A percentile compares a stretch with the other conserved stretches of the same genome.
Evolutionary conservation across 2,113 vertebrate species (phyloP).

Genomic region (Gracilinanus agilis): DNA sequence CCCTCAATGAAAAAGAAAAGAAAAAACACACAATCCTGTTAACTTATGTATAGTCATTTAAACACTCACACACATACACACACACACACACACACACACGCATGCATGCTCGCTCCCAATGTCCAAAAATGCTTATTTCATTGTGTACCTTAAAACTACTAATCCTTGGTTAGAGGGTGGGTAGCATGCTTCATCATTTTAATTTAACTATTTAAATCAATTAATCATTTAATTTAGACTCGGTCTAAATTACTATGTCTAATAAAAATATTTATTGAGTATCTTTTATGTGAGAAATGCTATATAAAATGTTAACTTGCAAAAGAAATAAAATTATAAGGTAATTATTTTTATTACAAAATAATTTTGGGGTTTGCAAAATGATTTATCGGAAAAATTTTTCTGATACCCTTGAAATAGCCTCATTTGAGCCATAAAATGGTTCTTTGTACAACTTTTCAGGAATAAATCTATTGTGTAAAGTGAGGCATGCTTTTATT

Average conservation of each 20-base stretch:
- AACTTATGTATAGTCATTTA: not conserved
- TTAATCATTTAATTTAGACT: not conserved
- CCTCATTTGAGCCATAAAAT: not conserved
- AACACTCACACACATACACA: not conserved
- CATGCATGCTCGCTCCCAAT: not conserved
- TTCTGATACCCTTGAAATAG: not conserved
- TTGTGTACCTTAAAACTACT: not conserved
- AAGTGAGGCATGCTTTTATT: slow-evolving; percentile 8
- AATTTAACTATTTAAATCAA: too few relatives aligned
- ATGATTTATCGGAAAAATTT: not conserved
- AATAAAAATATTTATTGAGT: not conserved
- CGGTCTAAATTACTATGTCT: not conserved
- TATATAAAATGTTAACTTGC: not conserved
- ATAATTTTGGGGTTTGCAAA: not conserved
- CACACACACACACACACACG: not conserved
- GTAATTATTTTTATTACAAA: not conserved
- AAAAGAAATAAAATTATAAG: not conserved
- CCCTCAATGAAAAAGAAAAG: not conserved
- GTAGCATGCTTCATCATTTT: not conserved
- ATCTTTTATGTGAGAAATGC: not conserved
- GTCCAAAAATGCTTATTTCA: not conserved
- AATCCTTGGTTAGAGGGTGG: not conserved
- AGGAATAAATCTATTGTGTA: not conserved
- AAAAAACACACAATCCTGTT: not conserved
- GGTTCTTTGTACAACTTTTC: not conserved